Conservation (phyloP, 92 coral and sea anemone species). For the Actinostola sp. region DNA sequence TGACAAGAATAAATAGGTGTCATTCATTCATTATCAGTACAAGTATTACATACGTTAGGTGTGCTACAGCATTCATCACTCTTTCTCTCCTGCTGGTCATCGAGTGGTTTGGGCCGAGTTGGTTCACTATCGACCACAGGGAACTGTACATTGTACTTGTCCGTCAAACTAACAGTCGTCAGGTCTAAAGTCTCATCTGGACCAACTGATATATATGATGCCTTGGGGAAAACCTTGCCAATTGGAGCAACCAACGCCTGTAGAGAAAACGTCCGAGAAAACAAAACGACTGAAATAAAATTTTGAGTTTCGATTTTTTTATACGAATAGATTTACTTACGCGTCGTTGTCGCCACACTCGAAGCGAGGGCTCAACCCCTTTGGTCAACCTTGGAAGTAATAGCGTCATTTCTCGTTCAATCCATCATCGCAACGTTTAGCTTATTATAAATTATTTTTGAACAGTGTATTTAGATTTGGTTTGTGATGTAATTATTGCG, state of each 20-base stretch:
- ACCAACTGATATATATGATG: conserved; percentile 27
- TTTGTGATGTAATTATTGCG: conserved; percentile 13
- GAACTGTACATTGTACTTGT: conserved; percentile 4
- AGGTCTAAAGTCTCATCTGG: conserved; percentile 63
- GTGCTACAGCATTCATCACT: background rate
- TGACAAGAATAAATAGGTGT: too few species aligned
- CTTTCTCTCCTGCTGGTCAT: background rate
- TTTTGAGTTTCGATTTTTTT: too few species aligned
- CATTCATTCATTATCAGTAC: too few species aligned
- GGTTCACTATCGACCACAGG: conserved; percentile 10
- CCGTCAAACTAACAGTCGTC: conserved; percentile 50
- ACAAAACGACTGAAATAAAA: too few species aligned
- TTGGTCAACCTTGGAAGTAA: conserved; percentile 19
- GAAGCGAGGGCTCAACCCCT: conserved; percentile 2
- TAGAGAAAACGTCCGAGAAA: background rate
- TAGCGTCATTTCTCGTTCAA: conserved; percentile 16
- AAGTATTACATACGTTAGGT: conserved; percentile 16
- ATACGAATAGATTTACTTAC: conserved; percentile 26
- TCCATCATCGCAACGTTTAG: background rate
- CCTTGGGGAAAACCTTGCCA: conserved; percentile 74
- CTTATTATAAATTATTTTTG: background rate
- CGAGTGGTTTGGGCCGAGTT: background rate
- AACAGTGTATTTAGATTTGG: background rate
- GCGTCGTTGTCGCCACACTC: conserved; percentile 37
- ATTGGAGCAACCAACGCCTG: conserved; percentile 67